Conservation (phyloP, 2,797 vertebrate species). For the Eulemur rubriventer region DNA sequence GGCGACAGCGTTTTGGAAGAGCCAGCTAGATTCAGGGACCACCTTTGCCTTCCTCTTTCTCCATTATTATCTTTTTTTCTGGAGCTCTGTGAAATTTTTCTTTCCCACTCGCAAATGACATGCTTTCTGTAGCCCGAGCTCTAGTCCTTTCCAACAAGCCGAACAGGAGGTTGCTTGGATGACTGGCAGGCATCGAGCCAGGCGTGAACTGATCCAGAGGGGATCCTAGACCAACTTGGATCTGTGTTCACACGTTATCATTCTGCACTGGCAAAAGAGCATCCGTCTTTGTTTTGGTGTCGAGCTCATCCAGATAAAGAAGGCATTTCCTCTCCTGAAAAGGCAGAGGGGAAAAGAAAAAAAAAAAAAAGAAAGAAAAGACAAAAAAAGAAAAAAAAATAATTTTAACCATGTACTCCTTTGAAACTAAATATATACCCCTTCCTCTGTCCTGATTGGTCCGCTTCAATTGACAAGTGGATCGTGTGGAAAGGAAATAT, state of each 20-base stretch:
- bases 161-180: neutral
- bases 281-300: conserved; percentile 65
- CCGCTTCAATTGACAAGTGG: conserved; percentile 77
- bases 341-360: conserved; percentile 49
- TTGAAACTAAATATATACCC: conserved; percentile 83
- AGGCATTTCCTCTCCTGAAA: conserved; percentile 58
- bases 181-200: neutral
- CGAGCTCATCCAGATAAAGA: conserved; percentile 56
- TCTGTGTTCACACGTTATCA: conserved; percentile 44
- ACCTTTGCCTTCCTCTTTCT: conserved; percentile 44
- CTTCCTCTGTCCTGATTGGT: conserved; percentile 83
- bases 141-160: neutral
- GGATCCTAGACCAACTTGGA: conserved; percentile 10
- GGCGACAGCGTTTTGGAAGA: neutral
- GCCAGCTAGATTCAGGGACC: neutral
- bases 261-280: conserved; percentile 62
- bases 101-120: neutral
- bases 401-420: conserved; percentile 73
- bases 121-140: neutral
- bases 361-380: neutral
- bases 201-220: neutral
- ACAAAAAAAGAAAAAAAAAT: neutral
- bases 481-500: conserved; percentile 91
- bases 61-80: conserved; percentile 51
- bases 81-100: conserved; percentile 15